Percentiles rank a stretch among this genome's conserved stretches.
Conservation (phyloP, 1,140 invertebrate species). For the Belonocnema kinseyi region DNA sequence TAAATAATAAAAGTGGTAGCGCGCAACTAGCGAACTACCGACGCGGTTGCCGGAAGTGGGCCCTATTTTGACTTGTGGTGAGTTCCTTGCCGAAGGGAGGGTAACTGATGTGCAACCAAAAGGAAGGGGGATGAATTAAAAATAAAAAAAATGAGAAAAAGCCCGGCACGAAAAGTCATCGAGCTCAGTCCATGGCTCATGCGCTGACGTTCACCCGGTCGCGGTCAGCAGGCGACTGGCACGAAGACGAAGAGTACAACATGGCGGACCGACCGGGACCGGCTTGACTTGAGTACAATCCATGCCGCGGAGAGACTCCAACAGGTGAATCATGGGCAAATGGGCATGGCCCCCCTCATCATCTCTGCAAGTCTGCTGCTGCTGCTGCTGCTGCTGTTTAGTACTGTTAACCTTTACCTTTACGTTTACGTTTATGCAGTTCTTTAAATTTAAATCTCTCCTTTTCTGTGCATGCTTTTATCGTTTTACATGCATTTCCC, state of each 20-base stretch:
- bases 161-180: constrained; percentile 49
- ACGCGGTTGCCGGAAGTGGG: constrained; percentile 29
- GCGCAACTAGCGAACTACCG: constrained; percentile 30
- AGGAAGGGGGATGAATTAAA: constrained; percentile 31
- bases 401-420: too few species aligned
- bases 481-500: too few species aligned
- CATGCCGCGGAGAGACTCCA: too few species aligned
- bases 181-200: constrained; percentile 60
- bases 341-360: too few species aligned
- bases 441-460: too few species aligned
- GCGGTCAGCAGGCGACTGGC: constrained; percentile 70
- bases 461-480: too few species aligned
- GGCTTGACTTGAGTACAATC: background rate
- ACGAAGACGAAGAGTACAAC: constrained; percentile 35
- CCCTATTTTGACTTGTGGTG: constrained; percentile 34
- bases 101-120: background rate
- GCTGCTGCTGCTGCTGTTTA: too few species aligned
- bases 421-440: too few species aligned
- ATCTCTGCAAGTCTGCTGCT: too few species aligned
- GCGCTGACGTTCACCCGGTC: constrained; percentile 62
- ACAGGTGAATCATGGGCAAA: too few species aligned
- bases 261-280: constrained; percentile 49
- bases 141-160: constrained; percentile 43
- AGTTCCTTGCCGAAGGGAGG: constrained; percentile 6
- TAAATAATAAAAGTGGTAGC: constrained; percentile 1